Conservation (phyloP, 2,113 vertebrate genomes). For the Pardalotus punctatus region DNA sequence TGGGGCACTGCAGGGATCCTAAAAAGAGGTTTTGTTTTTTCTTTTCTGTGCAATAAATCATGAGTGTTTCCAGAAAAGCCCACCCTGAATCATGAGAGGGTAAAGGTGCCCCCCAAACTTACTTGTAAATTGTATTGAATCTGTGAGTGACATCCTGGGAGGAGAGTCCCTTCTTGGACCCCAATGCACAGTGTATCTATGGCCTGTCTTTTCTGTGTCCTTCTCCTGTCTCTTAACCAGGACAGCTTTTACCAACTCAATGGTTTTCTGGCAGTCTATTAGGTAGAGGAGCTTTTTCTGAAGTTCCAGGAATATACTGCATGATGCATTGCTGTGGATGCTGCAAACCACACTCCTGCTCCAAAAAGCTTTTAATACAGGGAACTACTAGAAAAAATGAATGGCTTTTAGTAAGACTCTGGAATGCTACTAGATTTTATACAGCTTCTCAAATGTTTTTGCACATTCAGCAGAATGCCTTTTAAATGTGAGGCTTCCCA, state of each 20-base stretch:
- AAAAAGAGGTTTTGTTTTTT: neutral
- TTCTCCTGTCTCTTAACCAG: neutral
- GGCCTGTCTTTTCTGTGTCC: neutral
- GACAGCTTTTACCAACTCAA: neutral
- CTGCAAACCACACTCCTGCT: neutral
- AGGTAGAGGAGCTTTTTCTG: neutral
- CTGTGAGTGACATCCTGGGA: neutral
- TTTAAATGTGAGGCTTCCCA: neutral
- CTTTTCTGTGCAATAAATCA: neutral
- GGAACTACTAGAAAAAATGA: neutral
- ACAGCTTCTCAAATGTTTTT: neutral
- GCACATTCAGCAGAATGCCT: neutral
- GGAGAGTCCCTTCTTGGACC: neutral
- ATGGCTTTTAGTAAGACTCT: neutral
- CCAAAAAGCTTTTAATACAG: neutral
- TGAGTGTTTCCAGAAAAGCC: neutral
- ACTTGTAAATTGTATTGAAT: neutral
- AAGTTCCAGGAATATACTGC: neutral
- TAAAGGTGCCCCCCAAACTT: neutral
- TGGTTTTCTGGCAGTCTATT: neutral
- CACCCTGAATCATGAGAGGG: neutral
- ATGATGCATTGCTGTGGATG: neutral
- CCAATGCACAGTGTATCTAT: neutral
- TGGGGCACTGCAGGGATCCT: neutral
- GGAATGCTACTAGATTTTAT: neutral